phyloP scores from a whole-genome alignment of 2,888 invertebrate species.

The Melangyna quadrimaculata region DNA sequence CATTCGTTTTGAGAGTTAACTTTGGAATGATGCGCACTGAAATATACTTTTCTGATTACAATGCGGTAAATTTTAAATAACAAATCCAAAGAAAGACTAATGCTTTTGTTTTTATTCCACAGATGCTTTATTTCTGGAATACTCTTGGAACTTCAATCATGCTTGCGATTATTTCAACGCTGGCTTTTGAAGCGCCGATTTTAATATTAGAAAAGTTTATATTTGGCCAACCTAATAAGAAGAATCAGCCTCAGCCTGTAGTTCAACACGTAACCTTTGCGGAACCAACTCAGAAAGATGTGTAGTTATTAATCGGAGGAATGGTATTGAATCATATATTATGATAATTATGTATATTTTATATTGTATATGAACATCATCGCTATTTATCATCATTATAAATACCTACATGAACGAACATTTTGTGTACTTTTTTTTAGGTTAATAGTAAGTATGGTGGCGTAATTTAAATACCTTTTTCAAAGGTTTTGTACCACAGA shows the following conservation, averaged over 20 bases:
- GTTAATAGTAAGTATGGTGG: too few species aligned
- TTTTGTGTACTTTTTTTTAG: too few species aligned
- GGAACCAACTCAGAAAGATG: background rate
- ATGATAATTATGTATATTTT: too few species aligned
- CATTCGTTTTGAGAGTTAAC: conserved; percentile 33
- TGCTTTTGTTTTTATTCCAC: background rate
- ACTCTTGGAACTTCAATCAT: conserved; percentile 52
- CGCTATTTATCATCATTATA: too few species aligned
- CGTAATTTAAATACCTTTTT: too few species aligned
- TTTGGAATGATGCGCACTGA: conserved; percentile 24
- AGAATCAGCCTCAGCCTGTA: background rate
- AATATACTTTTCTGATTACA: conserved; percentile 49
- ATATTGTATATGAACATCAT: too few species aligned
- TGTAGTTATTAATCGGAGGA: background rate
- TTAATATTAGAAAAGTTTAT: conserved; percentile 76
- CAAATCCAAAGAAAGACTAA: background rate
- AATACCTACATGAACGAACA: too few species aligned
- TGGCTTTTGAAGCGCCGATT: conserved; percentile 79
- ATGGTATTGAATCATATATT: too few species aligned
- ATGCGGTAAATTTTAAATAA: conserved; percentile 18
- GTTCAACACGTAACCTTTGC: background rate
- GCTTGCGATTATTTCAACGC: conserved; percentile 75
- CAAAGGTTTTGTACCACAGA: too few species aligned
- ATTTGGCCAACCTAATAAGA: conserved; percentile 4
- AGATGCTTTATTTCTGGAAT: conserved; percentile 60